phyloP scores from a whole-genome alignment of 2,888 invertebrate species.

The Cistogaster globosa region DNA sequence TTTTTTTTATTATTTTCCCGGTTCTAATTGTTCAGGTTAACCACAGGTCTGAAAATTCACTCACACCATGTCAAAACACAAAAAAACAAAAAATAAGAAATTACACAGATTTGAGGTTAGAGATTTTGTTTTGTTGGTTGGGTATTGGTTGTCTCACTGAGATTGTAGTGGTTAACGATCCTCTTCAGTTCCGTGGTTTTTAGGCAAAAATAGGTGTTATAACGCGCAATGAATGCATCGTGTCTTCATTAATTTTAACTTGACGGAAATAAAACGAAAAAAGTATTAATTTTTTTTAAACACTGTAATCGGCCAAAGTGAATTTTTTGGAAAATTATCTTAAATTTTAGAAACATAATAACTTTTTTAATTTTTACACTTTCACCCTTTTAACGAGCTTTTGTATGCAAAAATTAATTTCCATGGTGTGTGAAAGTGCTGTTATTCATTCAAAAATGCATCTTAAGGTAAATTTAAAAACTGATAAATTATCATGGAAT shows the following conservation, averaged over 20 bases:
- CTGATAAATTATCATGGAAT: slow-evolving; percentile 34
- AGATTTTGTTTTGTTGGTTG: slow-evolving; percentile 70
- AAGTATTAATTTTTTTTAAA: slow-evolving; percentile 22
- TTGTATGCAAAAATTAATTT: slow-evolving; percentile 60
- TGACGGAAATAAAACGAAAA: slow-evolving; percentile 58
- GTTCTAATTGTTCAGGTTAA: slow-evolving; percentile 72
- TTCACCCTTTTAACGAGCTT: slow-evolving; percentile 7
- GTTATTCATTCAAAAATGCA: slow-evolving; percentile 77
- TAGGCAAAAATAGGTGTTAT: slow-evolving; percentile 76
- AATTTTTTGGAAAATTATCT: not conserved
- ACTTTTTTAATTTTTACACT: not conserved
- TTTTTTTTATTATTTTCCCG: slow-evolving; percentile 59
- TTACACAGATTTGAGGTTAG: slow-evolving; percentile 36
- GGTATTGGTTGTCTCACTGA: slow-evolving; percentile 73
- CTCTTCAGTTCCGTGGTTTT: slow-evolving; percentile 65
- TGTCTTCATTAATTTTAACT: slow-evolving; percentile 73
- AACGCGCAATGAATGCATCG: slow-evolving; percentile 78
- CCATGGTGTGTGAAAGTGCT: slow-evolving; percentile 78
- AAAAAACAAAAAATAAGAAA: too few relatives aligned
- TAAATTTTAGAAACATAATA: too few relatives aligned
- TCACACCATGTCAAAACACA: slow-evolving; percentile 5
- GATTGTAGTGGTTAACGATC: slow-evolving; percentile 57
- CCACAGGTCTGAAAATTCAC: slow-evolving; percentile 61
- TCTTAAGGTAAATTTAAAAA: slow-evolving; percentile 75
- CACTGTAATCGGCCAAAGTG: slow-evolving; percentile 8